phyloP scores from a whole-genome alignment of 2,888 invertebrate species.

The Scaptomyza tumidula region DNA sequence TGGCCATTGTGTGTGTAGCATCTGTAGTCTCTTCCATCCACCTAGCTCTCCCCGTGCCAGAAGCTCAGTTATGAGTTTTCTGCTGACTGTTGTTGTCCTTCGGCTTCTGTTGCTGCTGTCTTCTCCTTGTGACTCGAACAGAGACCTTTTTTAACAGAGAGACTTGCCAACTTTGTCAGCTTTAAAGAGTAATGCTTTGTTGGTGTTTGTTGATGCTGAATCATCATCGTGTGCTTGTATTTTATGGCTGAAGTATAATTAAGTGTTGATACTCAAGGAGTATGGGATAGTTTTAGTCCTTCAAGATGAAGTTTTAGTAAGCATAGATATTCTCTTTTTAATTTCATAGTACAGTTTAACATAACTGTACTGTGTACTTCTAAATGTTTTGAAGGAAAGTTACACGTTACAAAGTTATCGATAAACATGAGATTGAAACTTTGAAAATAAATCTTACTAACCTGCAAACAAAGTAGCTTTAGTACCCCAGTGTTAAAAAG shows the following conservation, averaged over 20 bases:
- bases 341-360: not conserved
- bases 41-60: slow-evolving; percentile 8
- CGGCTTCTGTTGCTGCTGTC: slow-evolving; percentile 9
- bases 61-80: slow-evolving; percentile 65
- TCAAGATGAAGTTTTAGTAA: not conserved
- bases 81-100: slow-evolving; percentile 49
- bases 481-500: too few relatives aligned
- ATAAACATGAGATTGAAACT: too few relatives aligned
- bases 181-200: not conserved
- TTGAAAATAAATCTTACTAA: too few relatives aligned
- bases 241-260: not conserved
- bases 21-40: slow-evolving; percentile 31
- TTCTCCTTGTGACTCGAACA: slow-evolving; percentile 28
- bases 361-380: not conserved
- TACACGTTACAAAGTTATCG: too few relatives aligned
- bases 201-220: slow-evolving; percentile 10
- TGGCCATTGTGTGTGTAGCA: slow-evolving; percentile 58
- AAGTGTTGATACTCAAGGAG: not conserved
- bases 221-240: slow-evolving; percentile 14
- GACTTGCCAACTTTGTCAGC: slow-evolving; percentile 5
- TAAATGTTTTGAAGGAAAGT: not conserved
- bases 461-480: too few relatives aligned
- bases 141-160: not conserved
- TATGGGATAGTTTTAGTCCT: not conserved
- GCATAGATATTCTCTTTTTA: not conserved